These are phyloP conservation scores for Chymomyza fuscimana DNA, from an alignment of 2,888 invertebrate genomes.

Conservation along the genomic window DNA sequence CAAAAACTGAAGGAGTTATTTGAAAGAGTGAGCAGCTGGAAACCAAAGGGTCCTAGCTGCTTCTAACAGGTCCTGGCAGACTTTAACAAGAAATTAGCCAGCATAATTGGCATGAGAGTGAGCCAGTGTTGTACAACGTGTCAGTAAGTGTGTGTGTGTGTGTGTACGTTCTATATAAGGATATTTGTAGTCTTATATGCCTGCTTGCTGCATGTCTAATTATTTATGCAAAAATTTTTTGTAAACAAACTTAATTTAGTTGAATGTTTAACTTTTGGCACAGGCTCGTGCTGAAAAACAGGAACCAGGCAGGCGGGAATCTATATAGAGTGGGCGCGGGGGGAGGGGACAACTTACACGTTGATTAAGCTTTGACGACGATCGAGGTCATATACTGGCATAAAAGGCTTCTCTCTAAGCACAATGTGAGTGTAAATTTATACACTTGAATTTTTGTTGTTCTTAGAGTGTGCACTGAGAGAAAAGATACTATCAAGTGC, in stretches of 20 bases:
- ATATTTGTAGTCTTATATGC: not conserved
- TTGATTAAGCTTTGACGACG: slow-evolving; percentile 51
- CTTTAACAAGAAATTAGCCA: slow-evolving; percentile 34
- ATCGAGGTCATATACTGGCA: slow-evolving; percentile 16
- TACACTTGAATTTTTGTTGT: not conserved
- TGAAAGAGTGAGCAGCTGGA: not conserved
- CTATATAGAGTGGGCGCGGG: not conserved
- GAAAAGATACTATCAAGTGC: not conserved
- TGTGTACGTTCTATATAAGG: not conserved
- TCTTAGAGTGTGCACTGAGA: not conserved
- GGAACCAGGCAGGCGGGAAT: not conserved
- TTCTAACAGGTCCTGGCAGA: not conserved
- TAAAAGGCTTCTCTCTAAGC: not conserved
- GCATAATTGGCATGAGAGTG: slow-evolving; percentile 33
- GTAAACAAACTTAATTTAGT: slow-evolving; percentile 68
- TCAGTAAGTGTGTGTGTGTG: not conserved
- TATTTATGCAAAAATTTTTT: slow-evolving; percentile 69
- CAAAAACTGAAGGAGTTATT: slow-evolving; percentile 10
- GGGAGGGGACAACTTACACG: slow-evolving; percentile 37
- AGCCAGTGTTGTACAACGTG: not conserved
- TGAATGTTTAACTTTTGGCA: slow-evolving; percentile 70
- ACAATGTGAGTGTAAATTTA: not conserved
- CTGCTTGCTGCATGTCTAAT: slow-evolving; percentile 41
- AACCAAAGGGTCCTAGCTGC: not conserved
- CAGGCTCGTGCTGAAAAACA: not conserved